Evolutionary conservation across 2,113 vertebrate species (phyloP).

Genomic region (Psephotus haematonotus): DNA sequence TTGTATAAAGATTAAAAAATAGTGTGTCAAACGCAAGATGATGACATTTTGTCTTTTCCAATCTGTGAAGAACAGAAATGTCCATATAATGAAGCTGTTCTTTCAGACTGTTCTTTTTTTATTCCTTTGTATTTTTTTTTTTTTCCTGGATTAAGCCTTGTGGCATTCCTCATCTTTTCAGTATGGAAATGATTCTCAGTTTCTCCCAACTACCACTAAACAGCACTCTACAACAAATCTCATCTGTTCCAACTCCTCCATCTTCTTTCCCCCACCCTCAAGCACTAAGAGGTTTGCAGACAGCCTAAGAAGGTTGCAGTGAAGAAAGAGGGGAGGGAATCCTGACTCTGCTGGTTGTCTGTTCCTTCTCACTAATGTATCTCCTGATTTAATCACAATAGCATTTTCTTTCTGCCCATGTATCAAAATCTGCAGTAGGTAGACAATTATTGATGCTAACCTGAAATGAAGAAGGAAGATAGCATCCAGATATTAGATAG

Average conservation of each 20-base stretch:
- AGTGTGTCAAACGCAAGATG: background rate
- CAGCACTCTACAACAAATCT: background rate
- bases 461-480: background rate
- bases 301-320: background rate
- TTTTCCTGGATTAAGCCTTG: background rate
- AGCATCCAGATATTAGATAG: background rate
- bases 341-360: background rate
- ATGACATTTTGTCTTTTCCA: slow-evolving; percentile 1
- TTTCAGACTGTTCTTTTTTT: background rate
- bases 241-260: background rate
- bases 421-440: background rate
- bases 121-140: background rate
- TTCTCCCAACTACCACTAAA: background rate
- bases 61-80: background rate
- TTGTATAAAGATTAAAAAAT: slow-evolving; percentile 50
- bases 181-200: background rate
- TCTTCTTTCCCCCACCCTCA: background rate
- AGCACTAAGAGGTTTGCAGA: background rate
- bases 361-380: background rate
- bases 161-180: background rate
- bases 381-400: background rate
- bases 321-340: background rate
- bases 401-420: background rate
- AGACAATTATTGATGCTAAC: background rate
- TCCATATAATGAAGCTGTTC: background rate